Evolutionary conservation across 2,888 invertebrate species (phyloP), one percentile per base, ranked within the genome.

Genomic region (Pomacea canaliculata): DNA sequence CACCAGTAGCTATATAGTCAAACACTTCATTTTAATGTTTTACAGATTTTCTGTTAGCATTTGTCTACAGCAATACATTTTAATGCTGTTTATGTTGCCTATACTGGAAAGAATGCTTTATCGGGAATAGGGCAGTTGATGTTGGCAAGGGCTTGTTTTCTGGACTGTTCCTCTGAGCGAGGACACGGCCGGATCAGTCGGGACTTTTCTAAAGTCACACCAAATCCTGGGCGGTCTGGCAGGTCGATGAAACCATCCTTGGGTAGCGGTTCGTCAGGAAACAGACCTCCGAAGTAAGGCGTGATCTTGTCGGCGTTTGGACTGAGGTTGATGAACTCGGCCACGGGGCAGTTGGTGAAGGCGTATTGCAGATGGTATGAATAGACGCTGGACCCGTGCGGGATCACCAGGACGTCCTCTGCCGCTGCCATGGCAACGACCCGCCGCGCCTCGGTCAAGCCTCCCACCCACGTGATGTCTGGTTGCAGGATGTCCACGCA

Each of bases 391-490:
- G 89, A 89, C 9, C 89, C 89, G 75, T 89, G 89, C 3, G 89
- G 89, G 59, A 89, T 87, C 13, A 89, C 86, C 56, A 88, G 74
- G 1, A 85, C 82, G 73, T 89, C 89, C 56, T 87, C 81, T 1
- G 89, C 87, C 10, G 89, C 85, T 62, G 89, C 89, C 86, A 89
- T 86, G 66, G 89, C 87, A 75, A 88, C 86, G 37, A 89, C 84
- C 23, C 88, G 78, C 59, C 86, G 82, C 37, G 89, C 89, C 78
- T 89, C 89, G 7, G 89, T 89, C 10, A 89, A 85, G 4, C 89
- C 89, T n/a, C 89, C 89, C 27, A 89, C 73, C 89, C 89, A 89
- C n/a, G 88, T 88, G 77, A 89, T 89, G 77, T 89, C 89, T 3
- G 89, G 89, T 76, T 89, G 89, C 13, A 89, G 82, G 68, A 89